A percentile compares a stretch with the other conserved stretches of the same genome.
These are phyloP conservation scores for Eurytoma californica DNA, from an alignment of 2,888 invertebrate genomes.

Conservation along the genomic window DNA sequence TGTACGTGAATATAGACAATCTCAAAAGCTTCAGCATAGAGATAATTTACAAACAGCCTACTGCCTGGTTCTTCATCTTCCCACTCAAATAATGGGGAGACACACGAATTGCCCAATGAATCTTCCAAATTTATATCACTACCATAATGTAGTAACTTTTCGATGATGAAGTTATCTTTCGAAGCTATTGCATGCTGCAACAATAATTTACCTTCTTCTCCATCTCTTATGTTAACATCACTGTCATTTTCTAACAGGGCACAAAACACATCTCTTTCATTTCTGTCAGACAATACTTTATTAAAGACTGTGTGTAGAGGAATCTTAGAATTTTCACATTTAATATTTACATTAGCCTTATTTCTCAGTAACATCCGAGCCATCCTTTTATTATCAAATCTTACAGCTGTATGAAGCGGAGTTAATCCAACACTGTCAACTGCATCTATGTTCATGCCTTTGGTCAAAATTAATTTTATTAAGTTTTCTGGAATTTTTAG, in stretches of 20 bases:
- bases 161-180: neutral
- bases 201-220: too few relatives aligned
- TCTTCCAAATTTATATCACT: neutral
- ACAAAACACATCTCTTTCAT: neutral
- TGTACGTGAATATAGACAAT: neutral
- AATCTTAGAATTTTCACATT: neutral
- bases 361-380: neutral
- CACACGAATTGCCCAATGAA: too few relatives aligned
- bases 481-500: neutral
- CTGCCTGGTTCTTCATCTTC: neutral
- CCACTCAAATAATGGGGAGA: too few relatives aligned
- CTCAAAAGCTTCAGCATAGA: neutral
- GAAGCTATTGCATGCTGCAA: neutral
- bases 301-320: neutral
- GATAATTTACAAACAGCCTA: neutral
- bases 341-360: neutral
- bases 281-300: neutral
- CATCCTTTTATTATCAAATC: neutral
- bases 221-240: neutral
- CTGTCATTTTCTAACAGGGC: neutral
- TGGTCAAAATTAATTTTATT: neutral
- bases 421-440: neutral
- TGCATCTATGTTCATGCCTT: neutral
- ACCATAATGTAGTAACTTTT: neutral
- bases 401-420: neutral